These are phyloP conservation scores for Caenorhabditis latens DNA, from an alignment of 1,140 invertebrate species.

Conservation along the genomic window DNA sequence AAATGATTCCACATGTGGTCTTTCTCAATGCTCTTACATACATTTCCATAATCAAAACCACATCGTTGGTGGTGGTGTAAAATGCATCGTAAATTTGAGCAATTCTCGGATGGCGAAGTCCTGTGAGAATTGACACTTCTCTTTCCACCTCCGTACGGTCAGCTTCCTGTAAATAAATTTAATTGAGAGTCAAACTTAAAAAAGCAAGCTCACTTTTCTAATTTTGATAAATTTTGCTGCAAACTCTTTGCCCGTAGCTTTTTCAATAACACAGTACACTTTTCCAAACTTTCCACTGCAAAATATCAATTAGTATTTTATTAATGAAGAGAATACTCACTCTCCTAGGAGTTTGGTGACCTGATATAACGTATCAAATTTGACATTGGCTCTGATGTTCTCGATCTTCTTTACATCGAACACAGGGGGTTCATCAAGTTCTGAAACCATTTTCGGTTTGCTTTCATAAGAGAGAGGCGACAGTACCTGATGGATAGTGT, in stretches of 20 bases:
- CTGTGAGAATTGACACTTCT: slow-evolving; percentile 80
- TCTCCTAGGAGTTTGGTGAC: slow-evolving; percentile 79
- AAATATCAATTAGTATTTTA: slow-evolving; percentile 10
- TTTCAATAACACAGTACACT: slow-evolving; percentile 75
- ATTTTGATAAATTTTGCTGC: slow-evolving; percentile 76
- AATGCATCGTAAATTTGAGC: slow-evolving; percentile 81
- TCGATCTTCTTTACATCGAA: slow-evolving; percentile 79
- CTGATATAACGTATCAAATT: slow-evolving; percentile 79
- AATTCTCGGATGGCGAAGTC: slow-evolving; percentile 80
- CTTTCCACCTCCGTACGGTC: slow-evolving; percentile 74
- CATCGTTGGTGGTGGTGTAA: slow-evolving; percentile 80
- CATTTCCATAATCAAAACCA: slow-evolving; percentile 81
- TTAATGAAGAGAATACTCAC: slow-evolving; percentile 72
- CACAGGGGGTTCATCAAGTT: slow-evolving; percentile 71
- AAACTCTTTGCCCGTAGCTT: slow-evolving; percentile 70
- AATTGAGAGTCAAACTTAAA: not conserved
- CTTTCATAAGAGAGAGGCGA: not conserved
- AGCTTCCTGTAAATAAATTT: slow-evolving; percentile 66
- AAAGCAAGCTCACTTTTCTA: slow-evolving; percentile 51
- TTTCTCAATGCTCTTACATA: slow-evolving; percentile 80
- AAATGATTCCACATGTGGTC: too few species aligned
- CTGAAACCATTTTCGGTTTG: slow-evolving; percentile 59
- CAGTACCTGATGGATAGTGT: slow-evolving; percentile 53
- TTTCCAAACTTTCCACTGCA: slow-evolving; percentile 90
- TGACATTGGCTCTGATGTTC: slow-evolving; percentile 67